Evolutionary conservation across 2,113 vertebrate genomes (phyloP).

Genomic region (Mesembrinibis cayennensis): DNA sequence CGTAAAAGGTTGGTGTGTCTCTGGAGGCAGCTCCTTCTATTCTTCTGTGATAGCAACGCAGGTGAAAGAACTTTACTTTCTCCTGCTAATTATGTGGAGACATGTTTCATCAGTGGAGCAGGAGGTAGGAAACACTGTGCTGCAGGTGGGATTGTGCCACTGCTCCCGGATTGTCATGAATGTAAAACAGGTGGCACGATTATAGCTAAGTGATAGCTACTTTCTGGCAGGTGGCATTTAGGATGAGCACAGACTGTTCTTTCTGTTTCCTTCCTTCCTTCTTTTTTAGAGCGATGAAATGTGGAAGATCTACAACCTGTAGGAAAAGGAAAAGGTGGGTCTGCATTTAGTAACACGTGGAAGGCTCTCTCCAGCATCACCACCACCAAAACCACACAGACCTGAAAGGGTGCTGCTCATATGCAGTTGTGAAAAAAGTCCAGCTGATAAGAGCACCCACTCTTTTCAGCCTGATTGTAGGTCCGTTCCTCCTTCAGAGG

Average conservation of each 20-base stretch:
- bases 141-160: background rate
- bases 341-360: background rate
- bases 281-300: background rate
- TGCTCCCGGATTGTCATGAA: background rate
- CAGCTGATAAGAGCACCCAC: background rate
- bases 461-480: background rate
- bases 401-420: background rate
- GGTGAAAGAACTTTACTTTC: background rate
- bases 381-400: fast-evolving
- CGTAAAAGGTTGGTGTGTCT: background rate
- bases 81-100: background rate
- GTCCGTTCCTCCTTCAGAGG: background rate
- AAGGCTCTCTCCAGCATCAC: background rate
- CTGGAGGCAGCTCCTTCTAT: background rate
- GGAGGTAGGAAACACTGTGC: background rate
- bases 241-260: conserved; percentile 32
- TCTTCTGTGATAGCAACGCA: background rate
- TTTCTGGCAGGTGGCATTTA: conserved; percentile 60
- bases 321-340: background rate
- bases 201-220: background rate
- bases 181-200: background rate
- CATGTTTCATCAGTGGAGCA: background rate
- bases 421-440: background rate
- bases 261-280: conserved; percentile 12
- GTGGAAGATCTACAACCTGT: background rate